phyloP scores from a whole-genome alignment of 1,140 invertebrate species.

The Andricus grossulariae region DNA sequence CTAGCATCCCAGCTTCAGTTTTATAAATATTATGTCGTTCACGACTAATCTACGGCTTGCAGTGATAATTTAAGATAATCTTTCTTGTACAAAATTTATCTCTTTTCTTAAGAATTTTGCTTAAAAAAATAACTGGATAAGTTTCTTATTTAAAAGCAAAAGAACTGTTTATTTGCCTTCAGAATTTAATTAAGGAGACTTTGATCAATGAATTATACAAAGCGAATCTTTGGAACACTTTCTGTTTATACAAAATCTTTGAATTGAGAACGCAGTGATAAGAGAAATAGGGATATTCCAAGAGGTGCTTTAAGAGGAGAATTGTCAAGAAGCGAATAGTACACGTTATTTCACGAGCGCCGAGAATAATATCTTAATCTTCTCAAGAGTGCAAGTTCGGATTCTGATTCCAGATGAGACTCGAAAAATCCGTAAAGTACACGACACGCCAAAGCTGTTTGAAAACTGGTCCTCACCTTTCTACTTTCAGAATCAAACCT shows the following conservation, averaged over 20 bases:
- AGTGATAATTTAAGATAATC: too few relatives aligned
- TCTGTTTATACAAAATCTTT: not conserved
- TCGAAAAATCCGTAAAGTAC: conserved; percentile 30
- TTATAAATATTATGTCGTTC: too few relatives aligned
- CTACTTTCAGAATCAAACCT: not conserved
- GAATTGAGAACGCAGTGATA: not conserved
- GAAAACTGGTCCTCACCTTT: not conserved
- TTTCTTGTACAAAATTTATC: too few relatives aligned
- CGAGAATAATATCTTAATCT: conserved; percentile 26
- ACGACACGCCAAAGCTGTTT: conserved; percentile 19
- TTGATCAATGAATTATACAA: not conserved
- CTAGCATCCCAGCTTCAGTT: too few relatives aligned
- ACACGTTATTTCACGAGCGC: conserved; percentile 18
- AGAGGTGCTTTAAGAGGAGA: not conserved
- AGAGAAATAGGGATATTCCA: not conserved
- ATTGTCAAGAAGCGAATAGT: not conserved
- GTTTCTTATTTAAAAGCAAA: not conserved
- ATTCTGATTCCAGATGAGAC: conserved; percentile 28
- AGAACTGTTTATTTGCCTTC: not conserved
- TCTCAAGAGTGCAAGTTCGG: conserved; percentile 25
- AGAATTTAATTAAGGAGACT: not conserved
- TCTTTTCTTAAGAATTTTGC: too few relatives aligned
- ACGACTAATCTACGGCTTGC: too few relatives aligned
- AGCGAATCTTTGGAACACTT: not conserved
- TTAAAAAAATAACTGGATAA: not conserved